Evolutionary conservation across 2,113 vertebrate genomes (phyloP).

Genomic region (Passerina amoena): DNA sequence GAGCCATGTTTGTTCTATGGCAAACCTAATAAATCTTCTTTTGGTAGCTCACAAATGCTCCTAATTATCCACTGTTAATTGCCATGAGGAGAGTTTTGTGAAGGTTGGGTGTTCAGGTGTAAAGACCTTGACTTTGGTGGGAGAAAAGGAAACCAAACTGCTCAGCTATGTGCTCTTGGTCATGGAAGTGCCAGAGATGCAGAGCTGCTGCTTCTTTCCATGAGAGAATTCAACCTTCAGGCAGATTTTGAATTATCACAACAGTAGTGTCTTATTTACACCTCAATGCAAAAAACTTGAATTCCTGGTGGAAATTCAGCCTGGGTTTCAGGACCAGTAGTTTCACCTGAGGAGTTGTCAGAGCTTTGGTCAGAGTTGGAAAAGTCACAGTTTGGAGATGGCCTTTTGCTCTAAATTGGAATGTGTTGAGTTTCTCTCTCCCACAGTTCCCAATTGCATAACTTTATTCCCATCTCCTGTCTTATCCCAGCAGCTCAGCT

Average conservation of each 20-base stretch:
- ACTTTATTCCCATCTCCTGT: neutral
- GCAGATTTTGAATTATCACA: neutral
- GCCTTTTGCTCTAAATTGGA: neutral
- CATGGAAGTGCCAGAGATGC: neutral
- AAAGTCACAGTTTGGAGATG: neutral
- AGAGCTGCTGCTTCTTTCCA: neutral
- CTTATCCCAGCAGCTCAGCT: neutral
- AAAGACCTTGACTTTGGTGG: neutral
- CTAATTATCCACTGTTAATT: neutral
- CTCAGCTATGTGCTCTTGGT: neutral
- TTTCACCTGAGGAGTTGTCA: neutral
- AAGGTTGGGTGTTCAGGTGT: neutral
- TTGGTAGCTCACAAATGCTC: neutral
- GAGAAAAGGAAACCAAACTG: neutral
- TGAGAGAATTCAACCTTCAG: neutral
- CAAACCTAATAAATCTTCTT: neutral
- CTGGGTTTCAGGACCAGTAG: neutral
- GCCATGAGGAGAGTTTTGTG: neutral
- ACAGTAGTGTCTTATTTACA: neutral
- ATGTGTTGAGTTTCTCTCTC: neutral
- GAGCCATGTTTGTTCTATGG: neutral
- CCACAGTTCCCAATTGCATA: neutral
- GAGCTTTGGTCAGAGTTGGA: neutral
- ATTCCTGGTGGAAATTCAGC: neutral
- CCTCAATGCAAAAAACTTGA: neutral